Conservation (phyloP, 2,888 invertebrate species). For the Drosophila tanythrix region DNA sequence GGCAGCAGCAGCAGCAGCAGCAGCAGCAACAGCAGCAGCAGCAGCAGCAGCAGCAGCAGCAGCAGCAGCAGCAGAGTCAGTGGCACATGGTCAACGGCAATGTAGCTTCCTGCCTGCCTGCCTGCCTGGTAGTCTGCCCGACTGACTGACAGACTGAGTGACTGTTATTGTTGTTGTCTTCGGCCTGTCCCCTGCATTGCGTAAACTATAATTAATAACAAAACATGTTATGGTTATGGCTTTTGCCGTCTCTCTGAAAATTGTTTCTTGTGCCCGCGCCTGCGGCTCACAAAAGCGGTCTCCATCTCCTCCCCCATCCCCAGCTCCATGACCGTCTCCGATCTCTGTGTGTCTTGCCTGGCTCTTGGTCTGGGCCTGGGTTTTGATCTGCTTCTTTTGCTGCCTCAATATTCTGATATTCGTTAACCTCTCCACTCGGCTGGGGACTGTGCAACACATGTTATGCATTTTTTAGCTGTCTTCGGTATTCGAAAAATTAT, state of each 20-base stretch:
- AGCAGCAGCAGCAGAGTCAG: conserved; percentile 24
- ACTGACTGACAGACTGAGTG: conserved; percentile 60
- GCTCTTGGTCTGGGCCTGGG: background rate
- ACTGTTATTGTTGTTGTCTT: conserved; percentile 72
- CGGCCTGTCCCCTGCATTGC: conserved; percentile 76
- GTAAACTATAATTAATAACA: conserved; percentile 81
- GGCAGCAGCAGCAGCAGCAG: conserved; percentile 26
- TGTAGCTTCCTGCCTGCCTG: conserved; percentile 56
- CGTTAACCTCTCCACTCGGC: conserved; percentile 11
- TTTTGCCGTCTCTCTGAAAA: conserved; percentile 64
- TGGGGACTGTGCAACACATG: conserved; percentile 68
- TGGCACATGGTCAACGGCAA: conserved; percentile 71
- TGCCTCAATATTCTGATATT: conserved; percentile 29
- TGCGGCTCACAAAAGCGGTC: conserved; percentile 49
- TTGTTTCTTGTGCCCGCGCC: conserved; percentile 74
- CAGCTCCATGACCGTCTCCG: background rate
- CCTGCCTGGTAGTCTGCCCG: conserved; percentile 37
- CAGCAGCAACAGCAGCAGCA: conserved; percentile 9
- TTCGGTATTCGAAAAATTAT: conserved; percentile 78
- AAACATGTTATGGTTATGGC: conserved; percentile 82
- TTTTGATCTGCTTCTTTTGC: conserved; percentile 27
- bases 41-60: conserved; percentile 23
- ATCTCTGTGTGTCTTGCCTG: conserved; percentile 6
- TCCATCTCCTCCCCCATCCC: background rate
- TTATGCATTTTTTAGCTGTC: conserved; percentile 79